Evolutionary conservation across 2,888 invertebrate species (phyloP).

Genomic region (Epistrophella euchroma): DNA sequence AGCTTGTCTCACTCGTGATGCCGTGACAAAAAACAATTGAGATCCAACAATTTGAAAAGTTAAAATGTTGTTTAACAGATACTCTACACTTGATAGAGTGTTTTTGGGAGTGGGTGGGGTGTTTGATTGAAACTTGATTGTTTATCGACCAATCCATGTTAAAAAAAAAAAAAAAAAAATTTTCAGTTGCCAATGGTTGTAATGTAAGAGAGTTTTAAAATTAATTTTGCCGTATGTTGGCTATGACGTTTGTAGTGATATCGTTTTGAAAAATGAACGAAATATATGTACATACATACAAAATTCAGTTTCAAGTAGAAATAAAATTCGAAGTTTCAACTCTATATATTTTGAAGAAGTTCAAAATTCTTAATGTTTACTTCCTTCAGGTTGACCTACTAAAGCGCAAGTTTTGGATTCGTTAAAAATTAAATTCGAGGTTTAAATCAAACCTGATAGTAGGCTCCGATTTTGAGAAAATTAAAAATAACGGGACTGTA

Average conservation of each 20-base stretch:
- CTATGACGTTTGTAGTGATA: background rate
- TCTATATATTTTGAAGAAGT: too few species aligned
- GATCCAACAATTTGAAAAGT: conserved; percentile 56
- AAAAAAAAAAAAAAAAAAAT: background rate
- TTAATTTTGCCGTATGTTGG: background rate
- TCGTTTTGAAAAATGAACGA: background rate
- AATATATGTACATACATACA: background rate
- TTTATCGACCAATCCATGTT: conserved; percentile 53
- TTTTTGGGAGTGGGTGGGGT: conserved; percentile 9
- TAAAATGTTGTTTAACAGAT: conserved; percentile 61
- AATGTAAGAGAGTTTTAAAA: background rate
- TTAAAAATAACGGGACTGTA: too few species aligned
- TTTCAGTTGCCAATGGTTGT: conserved; percentile 36
- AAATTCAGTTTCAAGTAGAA: too few species aligned
- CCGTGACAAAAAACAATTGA: conserved; percentile 64
- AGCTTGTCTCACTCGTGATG: conserved; percentile 48
- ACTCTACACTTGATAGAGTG: conserved; percentile 37
- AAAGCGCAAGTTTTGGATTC: too few species aligned
- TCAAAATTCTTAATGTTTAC: too few species aligned
- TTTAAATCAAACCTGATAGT: too few species aligned
- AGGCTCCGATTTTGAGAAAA: too few species aligned
- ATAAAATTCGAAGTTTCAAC: background rate
- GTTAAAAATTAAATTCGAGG: too few species aligned
- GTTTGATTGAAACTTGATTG: conserved; percentile 59
- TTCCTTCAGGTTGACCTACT: too few species aligned